These are phyloP conservation scores for Phaonia tiefii DNA, from an alignment of 2,888 invertebrate species.

Conservation along the genomic window DNA sequence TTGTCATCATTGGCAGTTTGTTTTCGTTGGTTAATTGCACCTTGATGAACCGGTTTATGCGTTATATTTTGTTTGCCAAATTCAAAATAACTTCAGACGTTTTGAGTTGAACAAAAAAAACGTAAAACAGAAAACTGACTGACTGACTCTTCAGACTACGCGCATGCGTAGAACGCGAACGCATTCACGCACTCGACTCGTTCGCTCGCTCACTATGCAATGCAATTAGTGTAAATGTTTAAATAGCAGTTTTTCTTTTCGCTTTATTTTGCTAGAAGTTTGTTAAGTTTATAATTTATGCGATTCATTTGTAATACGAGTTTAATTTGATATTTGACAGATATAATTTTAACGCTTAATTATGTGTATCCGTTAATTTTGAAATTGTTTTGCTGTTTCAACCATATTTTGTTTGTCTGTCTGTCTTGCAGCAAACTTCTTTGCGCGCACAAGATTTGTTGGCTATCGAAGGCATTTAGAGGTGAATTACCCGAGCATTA, in stretches of 20 bases:
- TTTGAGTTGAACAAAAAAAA: too few relatives aligned
- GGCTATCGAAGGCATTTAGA: slow-evolving; percentile 24
- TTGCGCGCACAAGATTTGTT: slow-evolving; percentile 6
- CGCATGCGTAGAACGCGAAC: slow-evolving; percentile 51
- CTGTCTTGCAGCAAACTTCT: neutral
- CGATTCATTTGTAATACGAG: slow-evolving; percentile 55
- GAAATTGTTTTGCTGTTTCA: slow-evolving; percentile 12
- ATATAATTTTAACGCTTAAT: slow-evolving; percentile 67
- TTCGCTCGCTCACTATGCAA: slow-evolving; percentile 43
- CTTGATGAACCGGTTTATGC: slow-evolving; percentile 59
- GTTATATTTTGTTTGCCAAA: neutral
- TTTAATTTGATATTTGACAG: slow-evolving; percentile 59
- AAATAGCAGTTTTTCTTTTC: neutral
- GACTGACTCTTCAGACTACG: slow-evolving; percentile 39
- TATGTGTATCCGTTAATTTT: slow-evolving; percentile 67
- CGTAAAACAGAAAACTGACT: slow-evolving; percentile 18
- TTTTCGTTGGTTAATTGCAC: slow-evolving; percentile 59
- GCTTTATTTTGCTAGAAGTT: slow-evolving; percentile 3
- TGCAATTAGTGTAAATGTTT: slow-evolving; percentile 65
- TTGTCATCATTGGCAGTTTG: neutral
- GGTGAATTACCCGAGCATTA: slow-evolving; percentile 23
- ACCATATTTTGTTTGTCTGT: neutral
- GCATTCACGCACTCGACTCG: neutral
- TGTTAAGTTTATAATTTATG: slow-evolving; percentile 55
- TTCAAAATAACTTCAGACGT: slow-evolving; percentile 26